phyloP scores from a whole-genome alignment of 2,888 invertebrate genomes.

The Trachelus stipa region DNA sequence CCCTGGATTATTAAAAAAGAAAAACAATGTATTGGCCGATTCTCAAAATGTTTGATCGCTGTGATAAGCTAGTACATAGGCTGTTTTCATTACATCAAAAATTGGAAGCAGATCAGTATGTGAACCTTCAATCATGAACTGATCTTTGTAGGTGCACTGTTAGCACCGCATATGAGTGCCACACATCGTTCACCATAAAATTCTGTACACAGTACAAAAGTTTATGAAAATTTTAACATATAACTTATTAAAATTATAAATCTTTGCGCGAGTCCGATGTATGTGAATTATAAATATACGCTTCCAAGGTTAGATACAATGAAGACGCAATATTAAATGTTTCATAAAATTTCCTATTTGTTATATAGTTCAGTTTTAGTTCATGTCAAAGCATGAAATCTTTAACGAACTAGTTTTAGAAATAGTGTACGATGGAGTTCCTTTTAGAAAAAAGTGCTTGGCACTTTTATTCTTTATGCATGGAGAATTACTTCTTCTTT shows the following conservation, averaged over 20 bases:
- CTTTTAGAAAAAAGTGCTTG: neutral
- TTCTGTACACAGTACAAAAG: neutral
- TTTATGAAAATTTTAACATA: neutral
- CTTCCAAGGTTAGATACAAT: constrained; percentile 41
- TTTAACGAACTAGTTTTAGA: constrained; percentile 32
- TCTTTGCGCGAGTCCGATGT: neutral
- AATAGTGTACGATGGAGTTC: constrained; percentile 13
- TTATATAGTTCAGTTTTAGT: constrained; percentile 34
- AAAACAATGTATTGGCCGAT: constrained; percentile 40
- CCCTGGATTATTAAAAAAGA: constrained; percentile 29
- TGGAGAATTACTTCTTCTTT: constrained; percentile 65
- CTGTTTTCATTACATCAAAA: constrained; percentile 45
- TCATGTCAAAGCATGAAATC: constrained; percentile 41
- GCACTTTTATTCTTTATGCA: constrained; percentile 18
- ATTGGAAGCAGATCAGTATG: constrained; percentile 21
- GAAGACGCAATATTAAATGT: constrained; percentile 33
- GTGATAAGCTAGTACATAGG: constrained; percentile 35
- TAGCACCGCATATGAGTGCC: neutral
- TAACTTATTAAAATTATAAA: neutral
- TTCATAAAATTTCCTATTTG: constrained; percentile 31
- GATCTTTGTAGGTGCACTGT: neutral
- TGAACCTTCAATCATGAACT: neutral
- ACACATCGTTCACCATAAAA: neutral
- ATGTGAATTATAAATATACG: constrained; percentile 10
- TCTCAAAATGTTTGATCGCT: constrained; percentile 42